phyloP scores from a whole-genome alignment of 2,888 invertebrate species.

The Pheosia tremula region DNA sequence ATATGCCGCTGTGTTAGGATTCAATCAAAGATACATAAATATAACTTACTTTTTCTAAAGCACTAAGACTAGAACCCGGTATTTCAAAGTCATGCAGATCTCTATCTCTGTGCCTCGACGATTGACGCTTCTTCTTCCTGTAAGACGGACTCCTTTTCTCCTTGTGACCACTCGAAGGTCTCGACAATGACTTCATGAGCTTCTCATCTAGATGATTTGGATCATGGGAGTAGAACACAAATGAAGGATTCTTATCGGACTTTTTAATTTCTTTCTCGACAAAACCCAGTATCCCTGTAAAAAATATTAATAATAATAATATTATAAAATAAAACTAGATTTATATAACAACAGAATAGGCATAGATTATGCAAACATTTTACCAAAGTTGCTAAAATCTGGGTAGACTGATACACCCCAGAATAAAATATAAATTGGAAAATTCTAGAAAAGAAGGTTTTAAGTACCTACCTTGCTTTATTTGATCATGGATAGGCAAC shows the following conservation, averaged over 20 bases:
- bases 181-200: conserved; percentile 69
- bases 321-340: too few species aligned
- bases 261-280: conserved; percentile 82
- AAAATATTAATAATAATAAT: neutral
- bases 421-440: too few species aligned
- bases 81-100: conserved; percentile 80
- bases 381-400: too few species aligned
- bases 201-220: conserved; percentile 79
- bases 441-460: too few species aligned
- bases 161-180: conserved; percentile 78
- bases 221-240: conserved; percentile 80
- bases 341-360: too few species aligned
- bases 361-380: too few species aligned
- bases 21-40: neutral
- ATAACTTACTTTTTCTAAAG: conserved; percentile 73
- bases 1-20: neutral
- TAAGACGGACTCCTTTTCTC: conserved; percentile 80
- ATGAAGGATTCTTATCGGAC: conserved; percentile 76
- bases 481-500: conserved; percentile 84
- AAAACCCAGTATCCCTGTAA: conserved; percentile 69
- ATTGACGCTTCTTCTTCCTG: conserved; percentile 76
- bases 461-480: conserved; percentile 61
- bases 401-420: too few species aligned
- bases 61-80: conserved; percentile 80
- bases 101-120: conserved; percentile 73